Evolutionary conservation across 2,797 vertebrate species (phyloP).

Genomic region (Danio kyathit): DNA sequence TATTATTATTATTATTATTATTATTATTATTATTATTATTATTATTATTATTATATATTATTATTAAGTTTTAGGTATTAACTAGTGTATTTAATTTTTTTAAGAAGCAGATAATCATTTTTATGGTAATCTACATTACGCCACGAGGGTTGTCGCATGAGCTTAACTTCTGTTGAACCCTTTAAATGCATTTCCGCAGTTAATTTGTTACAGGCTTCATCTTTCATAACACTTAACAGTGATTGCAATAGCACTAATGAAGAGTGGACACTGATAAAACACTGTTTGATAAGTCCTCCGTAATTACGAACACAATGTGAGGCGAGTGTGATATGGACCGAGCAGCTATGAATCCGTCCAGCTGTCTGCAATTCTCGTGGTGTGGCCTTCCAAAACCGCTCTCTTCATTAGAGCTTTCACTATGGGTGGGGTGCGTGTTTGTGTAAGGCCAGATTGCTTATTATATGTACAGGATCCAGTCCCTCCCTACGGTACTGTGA

Average conservation of each 20-base stretch:
- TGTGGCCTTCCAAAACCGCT: constrained; percentile 38
- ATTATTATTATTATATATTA: too few relatives aligned
- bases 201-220: constrained; percentile 19
- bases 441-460: constrained; percentile 40
- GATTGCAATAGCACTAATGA: constrained; percentile 28
- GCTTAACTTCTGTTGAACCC: not conserved
- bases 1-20: too few relatives aligned
- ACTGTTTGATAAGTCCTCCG: constrained; percentile 20
- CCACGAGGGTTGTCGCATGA: not conserved
- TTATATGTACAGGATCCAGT: constrained; percentile 37
- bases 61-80: too few relatives aligned
- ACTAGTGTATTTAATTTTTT: not conserved
- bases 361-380: constrained; percentile 30
- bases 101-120: not conserved
- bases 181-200: not conserved
- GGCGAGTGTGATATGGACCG: constrained; percentile 32
- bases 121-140: not conserved
- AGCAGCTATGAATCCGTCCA: constrained; percentile 36
- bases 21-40: too few relatives aligned
- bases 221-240: constrained; percentile 20
- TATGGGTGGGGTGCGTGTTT: constrained; percentile 36
- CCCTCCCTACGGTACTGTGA: constrained; percentile 20
- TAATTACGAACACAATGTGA: constrained; percentile 51
- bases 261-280: constrained; percentile 40
- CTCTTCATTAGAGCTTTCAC: constrained; percentile 36